Percentiles rank a stretch among this genome's conserved stretches.
Evolutionary conservation across 2,113 vertebrate species (phyloP).

Genomic region (Dermatemys mawii): DNA sequence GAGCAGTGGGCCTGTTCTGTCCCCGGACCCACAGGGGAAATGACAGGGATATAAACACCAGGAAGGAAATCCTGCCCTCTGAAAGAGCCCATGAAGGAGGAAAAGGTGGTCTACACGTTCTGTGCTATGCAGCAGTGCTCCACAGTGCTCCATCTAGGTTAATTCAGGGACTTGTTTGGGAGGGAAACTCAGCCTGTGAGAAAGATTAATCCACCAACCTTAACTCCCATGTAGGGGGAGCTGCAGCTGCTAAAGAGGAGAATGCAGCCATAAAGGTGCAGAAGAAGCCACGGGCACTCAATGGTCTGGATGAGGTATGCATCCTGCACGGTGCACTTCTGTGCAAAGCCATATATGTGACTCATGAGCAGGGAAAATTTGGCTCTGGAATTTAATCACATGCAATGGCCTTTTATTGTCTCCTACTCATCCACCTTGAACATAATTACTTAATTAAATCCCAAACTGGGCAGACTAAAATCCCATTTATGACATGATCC

Average conservation of each 20-base stretch:
- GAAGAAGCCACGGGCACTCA: neutral
- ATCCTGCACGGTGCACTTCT: accelerated
- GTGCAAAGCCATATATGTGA: accelerated
- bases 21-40: too few relatives aligned
- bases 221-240: neutral
- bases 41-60: neutral
- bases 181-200: neutral
- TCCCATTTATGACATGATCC: constrained; percentile 72
- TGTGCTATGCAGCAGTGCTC: neutral
- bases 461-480: constrained; percentile 66
- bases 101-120: neutral
- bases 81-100: neutral
- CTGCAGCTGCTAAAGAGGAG: neutral
- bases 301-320: neutral
- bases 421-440: constrained; percentile 58
- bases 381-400: constrained; percentile 20
- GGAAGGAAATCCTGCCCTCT: neutral
- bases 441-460: constrained; percentile 69
- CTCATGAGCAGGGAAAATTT: neutral
- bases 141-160: neutral
- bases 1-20: too few relatives aligned
- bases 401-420: constrained; percentile 33
- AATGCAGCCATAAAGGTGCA: neutral
- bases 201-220: accelerated
- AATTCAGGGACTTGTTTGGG: neutral